phyloP scores from a whole-genome alignment of 1,140 invertebrate genomes.

The Homalodisca vitripennis region DNA sequence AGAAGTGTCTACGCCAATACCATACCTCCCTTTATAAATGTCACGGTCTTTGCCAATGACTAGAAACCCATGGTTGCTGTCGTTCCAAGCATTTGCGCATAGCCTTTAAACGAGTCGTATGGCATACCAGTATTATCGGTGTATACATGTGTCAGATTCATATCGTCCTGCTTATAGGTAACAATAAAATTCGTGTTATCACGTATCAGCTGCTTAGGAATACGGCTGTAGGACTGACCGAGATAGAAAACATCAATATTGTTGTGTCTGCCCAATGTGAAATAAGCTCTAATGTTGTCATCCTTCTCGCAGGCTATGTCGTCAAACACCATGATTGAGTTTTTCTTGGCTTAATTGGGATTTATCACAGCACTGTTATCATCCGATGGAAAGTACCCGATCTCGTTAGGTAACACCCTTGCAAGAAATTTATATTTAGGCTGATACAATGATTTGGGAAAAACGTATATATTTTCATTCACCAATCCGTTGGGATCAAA shows the following conservation, averaged over 20 bases:
- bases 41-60: conserved; percentile 37
- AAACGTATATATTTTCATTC: conserved; percentile 48
- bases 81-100: conserved; percentile 40
- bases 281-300: conserved; percentile 40
- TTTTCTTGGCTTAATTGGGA: conserved; percentile 35
- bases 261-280: conserved; percentile 46
- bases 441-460: conserved; percentile 47
- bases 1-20: neutral
- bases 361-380: conserved; percentile 42
- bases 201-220: conserved; percentile 47
- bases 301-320: conserved; percentile 45
- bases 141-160: conserved; percentile 48
- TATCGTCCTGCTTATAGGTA: conserved; percentile 47
- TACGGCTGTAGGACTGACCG: conserved; percentile 44
- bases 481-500: conserved; percentile 43
- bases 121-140: conserved; percentile 46
- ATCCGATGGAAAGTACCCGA: conserved; percentile 41
- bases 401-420: conserved; percentile 37
- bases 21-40: conserved; percentile 27
- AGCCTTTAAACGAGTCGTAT: conserved; percentile 41
- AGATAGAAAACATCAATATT: conserved; percentile 48
- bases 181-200: conserved; percentile 48
- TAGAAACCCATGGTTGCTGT: conserved; percentile 31
- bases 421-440: conserved; percentile 44
- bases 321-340: conserved; percentile 48